phyloP scores from a whole-genome alignment of 2,797 vertebrate genomes.

The Platyrinchus mystaceus region DNA sequence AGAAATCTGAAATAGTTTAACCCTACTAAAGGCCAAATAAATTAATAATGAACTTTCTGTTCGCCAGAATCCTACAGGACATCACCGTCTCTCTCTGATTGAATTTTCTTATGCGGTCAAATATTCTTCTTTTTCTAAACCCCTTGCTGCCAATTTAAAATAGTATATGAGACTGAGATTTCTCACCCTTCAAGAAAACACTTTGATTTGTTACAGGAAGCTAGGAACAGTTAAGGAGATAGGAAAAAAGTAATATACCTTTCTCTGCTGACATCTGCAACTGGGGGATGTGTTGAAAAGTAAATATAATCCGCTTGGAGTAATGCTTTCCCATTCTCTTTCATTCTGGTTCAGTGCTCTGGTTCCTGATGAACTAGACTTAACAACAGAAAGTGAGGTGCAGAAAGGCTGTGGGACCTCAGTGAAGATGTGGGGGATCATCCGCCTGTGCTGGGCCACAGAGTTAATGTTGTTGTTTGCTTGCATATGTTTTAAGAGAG shows the following conservation, averaged over 20 bases:
- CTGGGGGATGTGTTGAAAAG: slow-evolving; percentile 8
- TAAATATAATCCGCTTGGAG: not conserved
- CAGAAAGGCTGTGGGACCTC: not conserved
- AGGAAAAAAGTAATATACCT: not conserved
- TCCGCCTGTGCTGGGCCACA: rapidly evolving
- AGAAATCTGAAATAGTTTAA: not conserved
- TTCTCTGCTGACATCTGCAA: not conserved
- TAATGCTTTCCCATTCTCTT: not conserved
- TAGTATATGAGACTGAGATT: not conserved
- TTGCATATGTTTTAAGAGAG: not conserved
- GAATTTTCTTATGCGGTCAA: not conserved
- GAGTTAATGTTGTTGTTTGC: not conserved
- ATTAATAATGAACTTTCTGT: not conserved
- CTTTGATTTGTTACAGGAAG: slow-evolving; percentile 23
- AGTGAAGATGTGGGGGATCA: rapidly evolving
- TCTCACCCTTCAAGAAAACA: slow-evolving; percentile 33
- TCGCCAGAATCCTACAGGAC: not conserved
- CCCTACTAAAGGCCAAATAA: not conserved
- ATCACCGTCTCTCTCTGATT: not conserved
- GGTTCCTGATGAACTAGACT: not conserved
- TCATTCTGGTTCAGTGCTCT: not conserved
- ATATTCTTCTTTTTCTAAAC: not conserved
- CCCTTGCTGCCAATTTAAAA: slow-evolving; percentile 12
- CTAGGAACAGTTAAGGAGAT: not conserved
- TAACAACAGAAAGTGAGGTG: not conserved